Evolutionary conservation across 2,113 vertebrate species (phyloP).

Genomic region (Anolis sagrei): DNA sequence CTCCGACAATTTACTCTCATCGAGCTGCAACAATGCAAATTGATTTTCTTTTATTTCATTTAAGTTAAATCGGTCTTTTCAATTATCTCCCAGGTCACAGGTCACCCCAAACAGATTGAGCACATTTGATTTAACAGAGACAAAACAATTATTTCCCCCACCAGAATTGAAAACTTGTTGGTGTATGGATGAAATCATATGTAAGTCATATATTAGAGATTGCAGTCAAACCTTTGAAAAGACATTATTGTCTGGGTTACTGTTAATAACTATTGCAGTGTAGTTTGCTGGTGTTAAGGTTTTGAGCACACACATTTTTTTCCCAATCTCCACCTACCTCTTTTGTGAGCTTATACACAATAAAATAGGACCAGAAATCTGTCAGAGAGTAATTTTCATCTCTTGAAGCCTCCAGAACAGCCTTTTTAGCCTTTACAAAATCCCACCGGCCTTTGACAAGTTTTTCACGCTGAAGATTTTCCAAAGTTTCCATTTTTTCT

Average conservation of each 20-base stretch:
- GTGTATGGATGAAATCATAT: background rate
- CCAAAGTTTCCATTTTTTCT: conserved; percentile 13
- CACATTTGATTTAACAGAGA: background rate
- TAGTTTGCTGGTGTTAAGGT: background rate
- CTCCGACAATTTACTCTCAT: conserved; percentile 9
- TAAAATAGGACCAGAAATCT: conserved; percentile 39
- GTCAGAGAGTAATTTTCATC: conserved; percentile 35
- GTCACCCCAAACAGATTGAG: background rate
- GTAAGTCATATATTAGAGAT: background rate
- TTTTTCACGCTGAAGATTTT: conserved; percentile 1
- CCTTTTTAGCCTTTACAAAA: background rate
- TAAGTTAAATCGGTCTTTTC: background rate
- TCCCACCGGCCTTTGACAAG: background rate
- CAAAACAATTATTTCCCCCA: background rate
- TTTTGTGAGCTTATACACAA: conserved; percentile 10
- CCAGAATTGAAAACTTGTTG: background rate
- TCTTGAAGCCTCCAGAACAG: background rate
- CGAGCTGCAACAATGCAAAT: conserved; percentile 10
- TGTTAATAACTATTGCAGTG: background rate
- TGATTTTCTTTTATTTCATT: background rate
- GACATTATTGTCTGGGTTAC: background rate
- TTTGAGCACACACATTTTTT: background rate
- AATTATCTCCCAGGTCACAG: background rate
- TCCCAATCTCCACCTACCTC: background rate
- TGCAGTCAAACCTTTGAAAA: too few species aligned